phyloP scores from a whole-genome alignment of 2,888 invertebrate genomes.

The Dasysyrphus tricinctus region DNA sequence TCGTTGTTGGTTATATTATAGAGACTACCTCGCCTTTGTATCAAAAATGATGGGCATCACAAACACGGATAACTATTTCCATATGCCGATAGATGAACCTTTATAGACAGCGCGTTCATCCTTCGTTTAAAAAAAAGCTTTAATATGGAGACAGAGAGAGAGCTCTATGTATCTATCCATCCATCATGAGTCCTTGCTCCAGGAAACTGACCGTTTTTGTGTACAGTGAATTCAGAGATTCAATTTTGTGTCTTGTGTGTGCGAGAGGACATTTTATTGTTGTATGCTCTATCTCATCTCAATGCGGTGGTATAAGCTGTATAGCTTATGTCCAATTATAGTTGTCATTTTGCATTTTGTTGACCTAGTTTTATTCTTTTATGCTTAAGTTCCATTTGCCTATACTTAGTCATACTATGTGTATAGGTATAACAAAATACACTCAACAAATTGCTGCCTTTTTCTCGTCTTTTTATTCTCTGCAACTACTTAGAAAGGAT shows the following conservation, averaged over 20 bases:
- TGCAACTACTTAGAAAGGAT: neutral
- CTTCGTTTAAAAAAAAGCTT: conserved; percentile 21
- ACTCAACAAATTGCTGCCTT: conserved; percentile 39
- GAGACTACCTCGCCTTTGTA: neutral
- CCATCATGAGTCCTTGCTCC: conserved; percentile 3
- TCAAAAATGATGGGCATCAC: neutral
- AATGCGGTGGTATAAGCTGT: neutral
- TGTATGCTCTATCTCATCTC: conserved; percentile 3
- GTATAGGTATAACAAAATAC: neutral
- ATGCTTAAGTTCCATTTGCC: conserved; percentile 55
- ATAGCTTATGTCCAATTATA: conserved; percentile 55
- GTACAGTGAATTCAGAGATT: conserved; percentile 18
- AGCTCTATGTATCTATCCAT: neutral
- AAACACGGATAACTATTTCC: conserved; percentile 12
- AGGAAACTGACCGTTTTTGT: conserved; percentile 14
- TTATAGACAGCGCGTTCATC: conserved; percentile 9
- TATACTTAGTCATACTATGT: conserved; percentile 43
- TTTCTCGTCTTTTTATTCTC: conserved; percentile 5
- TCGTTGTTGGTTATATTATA: no score
- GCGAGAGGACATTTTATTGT: neutral
- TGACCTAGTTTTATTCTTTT: conserved; percentile 64
- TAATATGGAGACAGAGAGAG: neutral
- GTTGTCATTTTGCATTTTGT: conserved; percentile 70
- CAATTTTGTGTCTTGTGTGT: conserved; percentile 19
- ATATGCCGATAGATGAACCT: neutral